Evolutionary conservation across 2,797 vertebrate genomes (phyloP).

Genomic region (Cetoscarus ocellatus): DNA sequence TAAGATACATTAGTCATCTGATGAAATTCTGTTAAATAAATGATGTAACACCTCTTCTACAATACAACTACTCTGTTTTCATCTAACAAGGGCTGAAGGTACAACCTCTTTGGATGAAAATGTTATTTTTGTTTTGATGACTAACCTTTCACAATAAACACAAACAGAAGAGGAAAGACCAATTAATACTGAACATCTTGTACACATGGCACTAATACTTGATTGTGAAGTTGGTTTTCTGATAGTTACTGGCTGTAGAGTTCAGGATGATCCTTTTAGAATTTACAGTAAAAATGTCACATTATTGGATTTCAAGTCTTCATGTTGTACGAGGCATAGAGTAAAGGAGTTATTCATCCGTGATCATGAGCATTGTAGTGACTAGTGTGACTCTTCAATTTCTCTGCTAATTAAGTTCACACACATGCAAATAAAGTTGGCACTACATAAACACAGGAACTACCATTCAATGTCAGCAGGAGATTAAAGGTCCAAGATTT

Average conservation of each 20-base stretch:
- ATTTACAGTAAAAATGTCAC: neutral
- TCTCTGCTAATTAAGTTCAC: neutral
- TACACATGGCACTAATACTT: conserved; percentile 12
- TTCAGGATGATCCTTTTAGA: neutral
- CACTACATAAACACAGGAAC: neutral
- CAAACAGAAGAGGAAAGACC: conserved; percentile 33
- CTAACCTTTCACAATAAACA: conserved; percentile 40
- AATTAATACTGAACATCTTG: conserved; percentile 29
- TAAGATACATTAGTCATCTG: conserved; percentile 26
- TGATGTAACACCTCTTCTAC: conserved; percentile 30
- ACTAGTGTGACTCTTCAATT: conserved; percentile 12
- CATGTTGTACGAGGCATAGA: conserved; percentile 13
- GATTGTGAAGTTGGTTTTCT: conserved; percentile 7
- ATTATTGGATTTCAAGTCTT: neutral
- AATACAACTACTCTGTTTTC: conserved; percentile 21
- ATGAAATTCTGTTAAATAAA: conserved; percentile 28
- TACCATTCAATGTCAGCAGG: conserved; percentile 4
- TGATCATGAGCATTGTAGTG: conserved; percentile 3
- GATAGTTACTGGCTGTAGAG: neutral
- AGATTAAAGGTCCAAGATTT: neutral
- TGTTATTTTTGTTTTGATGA: conserved; percentile 29
- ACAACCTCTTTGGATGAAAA: conserved; percentile 50
- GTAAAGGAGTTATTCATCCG: conserved; percentile 5
- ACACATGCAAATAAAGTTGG: conserved; percentile 19
- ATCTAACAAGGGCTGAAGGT: conserved; percentile 33